Percentiles rank a stretch among this genome's conserved stretches.
Evolutionary conservation across 64 coral and sea anemone species (phyloP).

Genomic region (Astreopora myriophthalma): DNA sequence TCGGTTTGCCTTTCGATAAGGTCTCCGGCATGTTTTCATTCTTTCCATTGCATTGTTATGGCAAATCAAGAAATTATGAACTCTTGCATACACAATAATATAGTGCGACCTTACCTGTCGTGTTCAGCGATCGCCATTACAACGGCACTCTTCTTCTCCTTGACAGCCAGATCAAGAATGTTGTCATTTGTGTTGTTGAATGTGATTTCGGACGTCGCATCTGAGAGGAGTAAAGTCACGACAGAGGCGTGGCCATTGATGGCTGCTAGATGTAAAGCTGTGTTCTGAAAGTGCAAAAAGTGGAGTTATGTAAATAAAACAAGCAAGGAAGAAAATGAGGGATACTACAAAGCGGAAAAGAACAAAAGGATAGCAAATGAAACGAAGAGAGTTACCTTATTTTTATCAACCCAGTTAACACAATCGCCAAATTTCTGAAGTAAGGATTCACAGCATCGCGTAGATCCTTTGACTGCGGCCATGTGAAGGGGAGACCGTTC

Average conservation of each 20-base stretch:
- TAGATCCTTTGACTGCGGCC: conserved; percentile 45
- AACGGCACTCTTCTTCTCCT: conserved; percentile 45
- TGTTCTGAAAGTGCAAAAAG: conserved; percentile 29
- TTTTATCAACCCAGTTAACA: conserved; percentile 49
- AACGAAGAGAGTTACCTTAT: conserved; percentile 35
- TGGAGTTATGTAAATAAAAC: background rate
- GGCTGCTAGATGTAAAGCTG: conserved; percentile 79
- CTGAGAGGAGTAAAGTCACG: conserved; percentile 33
- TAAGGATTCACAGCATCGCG: conserved; percentile 20
- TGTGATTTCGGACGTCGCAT: conserved; percentile 25
- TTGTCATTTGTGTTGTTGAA: conserved; percentile 58
- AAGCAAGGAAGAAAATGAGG: background rate
- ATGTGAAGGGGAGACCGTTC: conserved; percentile 49
- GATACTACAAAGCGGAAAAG: background rate
- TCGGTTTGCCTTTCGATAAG: too few species aligned
- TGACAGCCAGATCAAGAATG: conserved; percentile 70
- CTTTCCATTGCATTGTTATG: too few species aligned
- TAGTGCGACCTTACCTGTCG: conserved; percentile 29
- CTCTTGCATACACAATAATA: too few species aligned
- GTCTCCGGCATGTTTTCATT: too few species aligned
- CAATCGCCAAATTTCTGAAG: conserved; percentile 39
- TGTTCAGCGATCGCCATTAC: conserved; percentile 77
- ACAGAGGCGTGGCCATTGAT: conserved; percentile 61
- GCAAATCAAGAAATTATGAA: too few species aligned
- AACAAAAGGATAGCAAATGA: background rate